Base-by-base conservation (phyloP, 2,797 vertebrate genomes). In the Poliocrania exsul region DNA sequence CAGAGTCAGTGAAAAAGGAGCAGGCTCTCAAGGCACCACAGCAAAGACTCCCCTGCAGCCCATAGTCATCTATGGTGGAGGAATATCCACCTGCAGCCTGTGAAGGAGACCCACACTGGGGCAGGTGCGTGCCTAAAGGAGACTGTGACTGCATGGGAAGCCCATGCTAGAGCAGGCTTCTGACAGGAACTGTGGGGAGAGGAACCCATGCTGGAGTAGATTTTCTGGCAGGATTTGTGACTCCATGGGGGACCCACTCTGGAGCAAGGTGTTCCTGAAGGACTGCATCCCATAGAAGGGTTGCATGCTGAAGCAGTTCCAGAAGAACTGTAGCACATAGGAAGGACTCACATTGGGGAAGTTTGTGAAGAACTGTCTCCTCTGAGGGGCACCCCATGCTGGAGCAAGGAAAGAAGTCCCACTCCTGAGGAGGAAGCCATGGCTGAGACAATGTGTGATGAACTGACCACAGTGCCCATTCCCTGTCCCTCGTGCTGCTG, bases 341-440 rank as follows among this genome's bases (percentile, higher is more conserved):
- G 20, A 58, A 73, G 13, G 29, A 29, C 60, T 66, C 24, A n/a
- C 10, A 21, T 9, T 58, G 38, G 33, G 58, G 67, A 81, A 13
- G 5, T 31, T 46, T 50, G 11, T 66, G 46, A 29, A 60, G 5
- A 25, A 40, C 14, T 9, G 1, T 31, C 20, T 35, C 33, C 25
- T 40, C 23, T 46, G 46, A 60, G 25, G 66, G 16, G 8, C 5
- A 58, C 13, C 6, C 13, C 16, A 11, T 0, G 0, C n/a, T 46
- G 24, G 13, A 46, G 29, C 18, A 54, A 20, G 21, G 18, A 81
- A 42, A 67, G 47, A 62, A 81, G 26, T 42, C 26, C 16, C 67
- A 13, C 25, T 8, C 25, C 47, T 49, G 40, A 42, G 31, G 11
- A 65, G 24, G 5, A 62, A 62, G 57, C 35, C 49, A 8, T 26